Conservation (phyloP, 2,113 vertebrate species). For the Seriola rivoliana region DNA sequence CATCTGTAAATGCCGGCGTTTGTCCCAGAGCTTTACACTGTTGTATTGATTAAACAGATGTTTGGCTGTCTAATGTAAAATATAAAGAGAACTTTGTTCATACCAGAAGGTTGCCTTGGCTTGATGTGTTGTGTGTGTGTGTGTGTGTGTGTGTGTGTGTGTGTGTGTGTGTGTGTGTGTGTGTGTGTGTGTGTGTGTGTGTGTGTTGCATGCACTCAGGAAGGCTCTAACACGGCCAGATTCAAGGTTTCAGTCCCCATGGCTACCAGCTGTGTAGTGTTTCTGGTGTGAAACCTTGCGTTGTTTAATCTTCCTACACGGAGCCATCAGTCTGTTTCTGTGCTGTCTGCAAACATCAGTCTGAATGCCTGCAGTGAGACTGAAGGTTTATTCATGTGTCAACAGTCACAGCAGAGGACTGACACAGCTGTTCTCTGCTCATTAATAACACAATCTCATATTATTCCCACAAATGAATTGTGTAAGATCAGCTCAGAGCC, state of each 20-base stretch:
- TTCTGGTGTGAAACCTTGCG: not conserved
- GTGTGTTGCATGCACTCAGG: not conserved
- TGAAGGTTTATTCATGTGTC: slow-evolving; percentile 31
- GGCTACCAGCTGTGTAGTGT: not conserved
- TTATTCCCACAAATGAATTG: slow-evolving; percentile 25
- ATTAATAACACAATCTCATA: slow-evolving; percentile 46
- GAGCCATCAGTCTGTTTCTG: slow-evolving; percentile 3
- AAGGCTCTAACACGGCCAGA: not conserved
- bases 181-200: not conserved
- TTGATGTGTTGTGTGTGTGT: not conserved
- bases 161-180: not conserved
- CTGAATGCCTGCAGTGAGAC: slow-evolving; percentile 17
- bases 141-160: not conserved
- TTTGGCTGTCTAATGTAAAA: slow-evolving; percentile 36
- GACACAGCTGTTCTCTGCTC: slow-evolving; percentile 40
- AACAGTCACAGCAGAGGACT: slow-evolving; percentile 19
- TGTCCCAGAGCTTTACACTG: slow-evolving; percentile 25
- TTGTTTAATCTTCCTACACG: slow-evolving; percentile 2
- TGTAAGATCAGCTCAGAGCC: slow-evolving; percentile 23
- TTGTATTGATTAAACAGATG: slow-evolving; percentile 37
- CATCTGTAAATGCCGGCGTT: not conserved
- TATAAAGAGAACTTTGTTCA: slow-evolving; percentile 32
- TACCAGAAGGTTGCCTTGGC: not conserved
- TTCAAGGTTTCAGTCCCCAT: not conserved
- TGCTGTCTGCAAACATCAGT: slow-evolving; percentile 36